Evolutionary conservation across 2,797 vertebrate species (phyloP).

Genomic region (Neosalanx taihuensis): DNA sequence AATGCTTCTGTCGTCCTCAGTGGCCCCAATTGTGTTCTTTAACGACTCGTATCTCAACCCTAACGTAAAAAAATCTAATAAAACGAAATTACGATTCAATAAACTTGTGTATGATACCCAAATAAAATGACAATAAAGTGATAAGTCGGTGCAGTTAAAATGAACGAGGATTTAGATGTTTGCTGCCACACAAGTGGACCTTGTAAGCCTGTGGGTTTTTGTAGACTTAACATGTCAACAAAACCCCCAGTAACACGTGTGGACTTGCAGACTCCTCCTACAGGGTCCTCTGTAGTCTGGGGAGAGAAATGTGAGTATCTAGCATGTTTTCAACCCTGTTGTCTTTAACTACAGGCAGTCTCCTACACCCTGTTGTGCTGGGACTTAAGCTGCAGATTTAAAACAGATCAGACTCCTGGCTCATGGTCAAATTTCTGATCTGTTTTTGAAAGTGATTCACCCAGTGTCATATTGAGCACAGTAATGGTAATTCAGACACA

Average conservation of each 20-base stretch:
- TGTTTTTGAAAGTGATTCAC: constrained; percentile 5
- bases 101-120: too few species aligned
- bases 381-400: neutral
- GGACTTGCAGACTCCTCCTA: neutral
- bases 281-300: neutral
- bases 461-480: neutral
- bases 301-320: neutral
- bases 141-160: neutral
- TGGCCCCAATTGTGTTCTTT: too few species aligned
- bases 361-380: neutral
- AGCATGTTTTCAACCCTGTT: neutral
- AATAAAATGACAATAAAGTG: neutral
- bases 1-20: neutral
- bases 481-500: neutral
- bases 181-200: neutral
- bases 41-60: neutral
- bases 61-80: neutral
- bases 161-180: neutral
- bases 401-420: neutral
- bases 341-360: neutral
- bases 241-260: neutral
- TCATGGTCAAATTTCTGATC: neutral
- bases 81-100: too few species aligned
- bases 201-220: neutral
- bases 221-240: neutral